These are phyloP conservation scores for Lucinisca nassula DNA, from an alignment of 2,888 invertebrate species.

Conservation along the genomic window DNA sequence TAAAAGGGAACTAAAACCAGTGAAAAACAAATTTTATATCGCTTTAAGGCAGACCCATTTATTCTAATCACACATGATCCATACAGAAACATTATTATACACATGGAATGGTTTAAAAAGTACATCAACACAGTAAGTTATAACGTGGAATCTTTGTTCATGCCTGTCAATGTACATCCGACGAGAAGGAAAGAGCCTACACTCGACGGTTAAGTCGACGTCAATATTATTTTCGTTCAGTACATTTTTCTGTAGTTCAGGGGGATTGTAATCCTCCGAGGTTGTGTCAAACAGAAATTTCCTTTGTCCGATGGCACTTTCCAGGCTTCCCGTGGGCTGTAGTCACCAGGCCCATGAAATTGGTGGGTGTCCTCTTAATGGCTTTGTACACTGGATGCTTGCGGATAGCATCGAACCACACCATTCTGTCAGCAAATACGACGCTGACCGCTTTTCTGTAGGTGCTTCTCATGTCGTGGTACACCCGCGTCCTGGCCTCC, in stretches of 20 bases:
- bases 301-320: neutral
- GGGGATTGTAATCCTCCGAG: constrained; percentile 1
- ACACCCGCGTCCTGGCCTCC: neutral
- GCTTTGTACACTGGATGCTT: neutral
- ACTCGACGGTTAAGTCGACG: too few relatives aligned
- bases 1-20: neutral
- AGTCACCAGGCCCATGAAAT: constrained; percentile 8
- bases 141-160: too few relatives aligned
- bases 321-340: constrained; percentile 1
- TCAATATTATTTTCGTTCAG: too few relatives aligned
- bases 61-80: too few relatives aligned
- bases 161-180: too few relatives aligned
- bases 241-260: too few relatives aligned
- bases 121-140: too few relatives aligned
- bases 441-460: neutral
- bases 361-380: neutral
- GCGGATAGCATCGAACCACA: constrained; percentile 12
- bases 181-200: too few relatives aligned
- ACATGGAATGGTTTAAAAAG: neutral
- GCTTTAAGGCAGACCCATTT: neutral
- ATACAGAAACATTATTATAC: neutral
- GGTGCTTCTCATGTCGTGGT: neutral
- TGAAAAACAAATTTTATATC: neutral
- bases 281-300: constrained; percentile 6
- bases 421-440: neutral